Percentiles rank a stretch among this genome's conserved stretches.
Conservation (phyloP, 2,113 vertebrate species). For the Heptranchias perlo region DNA sequence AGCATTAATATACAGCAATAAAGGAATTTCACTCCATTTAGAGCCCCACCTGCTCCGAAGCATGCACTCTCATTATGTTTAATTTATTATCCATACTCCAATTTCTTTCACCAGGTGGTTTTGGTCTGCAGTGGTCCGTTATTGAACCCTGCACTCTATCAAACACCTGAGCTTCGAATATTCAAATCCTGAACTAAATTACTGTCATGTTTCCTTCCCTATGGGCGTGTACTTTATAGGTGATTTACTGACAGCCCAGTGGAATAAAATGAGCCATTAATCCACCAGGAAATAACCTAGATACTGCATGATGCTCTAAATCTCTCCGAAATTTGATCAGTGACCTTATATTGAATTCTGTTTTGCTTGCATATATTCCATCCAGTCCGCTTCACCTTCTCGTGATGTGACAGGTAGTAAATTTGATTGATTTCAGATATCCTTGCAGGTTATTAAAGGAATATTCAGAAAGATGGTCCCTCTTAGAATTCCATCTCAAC, state of each 20-base stretch:
- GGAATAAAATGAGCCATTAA: slow-evolving; percentile 35
- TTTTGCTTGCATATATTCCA: slow-evolving; percentile 38
- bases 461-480: slow-evolving; percentile 36
- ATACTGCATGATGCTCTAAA: slow-evolving; percentile 35
- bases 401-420: slow-evolving; percentile 32
- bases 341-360: slow-evolving; percentile 37
- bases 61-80: slow-evolving; percentile 30
- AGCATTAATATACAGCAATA: not conserved
- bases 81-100: slow-evolving; percentile 25
- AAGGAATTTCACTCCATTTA: slow-evolving; percentile 20
- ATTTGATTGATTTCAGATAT: slow-evolving; percentile 37
- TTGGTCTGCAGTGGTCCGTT: not conserved
- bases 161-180: slow-evolving; percentile 38
- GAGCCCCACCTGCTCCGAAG: not conserved
- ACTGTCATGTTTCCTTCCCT: slow-evolving; percentile 30
- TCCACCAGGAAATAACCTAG: slow-evolving; percentile 35
- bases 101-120: slow-evolving; percentile 21
- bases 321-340: slow-evolving; percentile 37
- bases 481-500: slow-evolving; percentile 28
- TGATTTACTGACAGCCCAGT: slow-evolving; percentile 31
- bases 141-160: slow-evolving; percentile 28
- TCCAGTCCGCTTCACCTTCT: slow-evolving; percentile 23
- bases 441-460: slow-evolving; percentile 34
- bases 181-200: slow-evolving; percentile 37
- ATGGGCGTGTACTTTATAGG: not conserved